A percentile compares a stretch with the other conserved stretches of the same genome.
These are phyloP conservation scores for Ectropis grisescens DNA, from an alignment of 1,140 invertebrate species.

Conservation along the genomic window DNA sequence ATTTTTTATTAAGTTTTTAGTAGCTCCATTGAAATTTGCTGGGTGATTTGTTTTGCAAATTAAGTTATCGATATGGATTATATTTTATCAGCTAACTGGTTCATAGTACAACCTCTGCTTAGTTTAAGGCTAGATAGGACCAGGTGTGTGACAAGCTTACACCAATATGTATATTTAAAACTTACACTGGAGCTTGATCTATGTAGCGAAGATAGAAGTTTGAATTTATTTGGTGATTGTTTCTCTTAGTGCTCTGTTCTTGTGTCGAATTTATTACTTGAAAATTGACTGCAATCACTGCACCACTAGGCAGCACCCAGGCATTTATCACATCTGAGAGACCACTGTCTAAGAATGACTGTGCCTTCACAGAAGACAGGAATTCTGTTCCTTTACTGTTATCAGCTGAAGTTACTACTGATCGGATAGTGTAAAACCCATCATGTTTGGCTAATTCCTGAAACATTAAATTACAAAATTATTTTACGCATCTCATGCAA, in stretches of 20 bases:
- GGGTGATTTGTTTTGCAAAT: no score
- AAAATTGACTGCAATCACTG: constrained; percentile 78
- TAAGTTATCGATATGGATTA: no score
- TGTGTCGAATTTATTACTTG: constrained; percentile 63
- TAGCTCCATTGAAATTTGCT: no score
- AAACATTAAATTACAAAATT: constrained; percentile 31
- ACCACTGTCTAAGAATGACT: constrained; percentile 67
- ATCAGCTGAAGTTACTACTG: constrained; percentile 76
- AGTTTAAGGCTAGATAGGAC: no score
- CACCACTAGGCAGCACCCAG: constrained; percentile 79
- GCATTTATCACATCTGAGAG: constrained; percentile 80
- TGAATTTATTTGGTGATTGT: constrained; percentile 79
- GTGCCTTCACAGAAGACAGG: constrained; percentile 84
- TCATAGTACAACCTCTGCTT: no score
- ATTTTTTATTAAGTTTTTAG: no score
- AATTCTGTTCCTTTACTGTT: constrained; percentile 75
- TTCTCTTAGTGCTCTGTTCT: constrained; percentile 41
- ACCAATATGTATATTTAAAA: no score
- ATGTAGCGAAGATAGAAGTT: constrained; percentile 80
- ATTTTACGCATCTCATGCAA: neutral
- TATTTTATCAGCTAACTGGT: no score
- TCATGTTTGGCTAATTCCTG: constrained; percentile 77
- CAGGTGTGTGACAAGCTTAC: no score
- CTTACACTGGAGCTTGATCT: constrained; percentile 81
- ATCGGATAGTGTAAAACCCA: constrained; percentile 83